These are phyloP conservation scores for Dicaeum eximium DNA, from an alignment of 2,113 vertebrate genomes.

Conservation along the genomic window DNA sequence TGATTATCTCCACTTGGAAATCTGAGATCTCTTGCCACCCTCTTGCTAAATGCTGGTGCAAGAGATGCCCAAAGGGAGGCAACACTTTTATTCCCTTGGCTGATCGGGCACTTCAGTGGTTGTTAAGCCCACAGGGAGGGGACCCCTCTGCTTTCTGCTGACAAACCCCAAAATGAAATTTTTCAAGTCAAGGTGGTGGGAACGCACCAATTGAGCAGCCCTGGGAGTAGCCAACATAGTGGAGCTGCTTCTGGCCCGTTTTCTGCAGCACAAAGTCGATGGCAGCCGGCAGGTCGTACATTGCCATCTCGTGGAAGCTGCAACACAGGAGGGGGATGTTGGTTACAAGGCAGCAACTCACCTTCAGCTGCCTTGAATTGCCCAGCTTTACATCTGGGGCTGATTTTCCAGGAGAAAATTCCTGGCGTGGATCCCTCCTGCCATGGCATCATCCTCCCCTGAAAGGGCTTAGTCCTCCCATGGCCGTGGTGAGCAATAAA, in stretches of 20 bases:
- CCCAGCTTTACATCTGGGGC: neutral
- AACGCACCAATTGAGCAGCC: constrained; percentile 83
- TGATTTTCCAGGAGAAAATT: neutral
- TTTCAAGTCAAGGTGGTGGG: rapidly evolving
- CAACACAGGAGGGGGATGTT: neutral
- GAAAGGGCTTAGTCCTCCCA: neutral
- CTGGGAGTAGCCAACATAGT: constrained; percentile 89
- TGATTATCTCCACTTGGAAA: neutral
- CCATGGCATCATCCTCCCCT: neutral
- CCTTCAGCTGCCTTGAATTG: neutral
- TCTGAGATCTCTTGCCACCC: neutral
- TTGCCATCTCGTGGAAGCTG: constrained; percentile 91
- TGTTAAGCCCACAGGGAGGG: neutral
- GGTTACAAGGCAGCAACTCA: neutral
- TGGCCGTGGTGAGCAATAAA: rapidly evolving
- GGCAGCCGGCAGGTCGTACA: constrained; percentile 87
- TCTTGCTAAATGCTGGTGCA: neutral
- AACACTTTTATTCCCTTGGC: neutral
- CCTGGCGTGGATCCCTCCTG: neutral
- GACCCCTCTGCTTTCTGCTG: neutral
- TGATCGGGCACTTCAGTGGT: neutral
- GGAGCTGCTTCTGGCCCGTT: constrained; percentile 82
- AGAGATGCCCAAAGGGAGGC: neutral
- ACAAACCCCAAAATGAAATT: rapidly evolving
- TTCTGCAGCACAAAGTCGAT: constrained; percentile 84